Evolutionary conservation across 2,888 invertebrate species (phyloP).

Genomic region (Tuberolachnus salignus): DNA sequence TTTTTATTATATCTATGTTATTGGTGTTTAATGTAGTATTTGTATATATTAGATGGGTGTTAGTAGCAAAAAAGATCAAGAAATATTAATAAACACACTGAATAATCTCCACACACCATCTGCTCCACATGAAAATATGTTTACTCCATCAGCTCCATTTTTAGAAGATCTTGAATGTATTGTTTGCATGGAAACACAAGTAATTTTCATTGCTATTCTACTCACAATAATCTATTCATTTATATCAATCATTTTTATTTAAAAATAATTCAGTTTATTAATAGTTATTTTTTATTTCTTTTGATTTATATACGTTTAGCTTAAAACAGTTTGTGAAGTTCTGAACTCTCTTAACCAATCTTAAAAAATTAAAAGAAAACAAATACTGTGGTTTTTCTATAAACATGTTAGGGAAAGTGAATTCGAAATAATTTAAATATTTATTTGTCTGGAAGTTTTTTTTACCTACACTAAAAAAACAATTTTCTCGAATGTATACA

Average conservation of each 20-base stretch:
- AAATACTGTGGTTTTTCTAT: too few species aligned
- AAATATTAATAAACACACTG: conserved; percentile 37
- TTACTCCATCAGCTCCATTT: conserved; percentile 29
- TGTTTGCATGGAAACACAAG: conserved; percentile 42
- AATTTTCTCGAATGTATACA: too few species aligned
- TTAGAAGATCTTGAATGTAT: conserved; percentile 46
- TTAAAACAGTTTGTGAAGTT: too few species aligned
- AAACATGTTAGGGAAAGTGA: too few species aligned
- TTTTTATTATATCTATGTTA: neutral
- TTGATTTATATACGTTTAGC: too few species aligned
- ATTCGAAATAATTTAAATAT: too few species aligned
- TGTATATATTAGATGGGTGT: conserved; percentile 36
- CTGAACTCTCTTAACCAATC: too few species aligned
- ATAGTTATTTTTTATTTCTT: too few species aligned
- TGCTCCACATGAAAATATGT: conserved; percentile 17
- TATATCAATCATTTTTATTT: neutral
- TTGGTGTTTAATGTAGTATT: neutral
- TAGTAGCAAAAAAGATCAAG: conserved; percentile 31
- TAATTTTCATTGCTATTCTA: conserved; percentile 11
- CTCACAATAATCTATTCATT: neutral
- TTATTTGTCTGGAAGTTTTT: too few species aligned
- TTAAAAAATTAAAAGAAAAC: too few species aligned
- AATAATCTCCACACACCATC: conserved; percentile 34
- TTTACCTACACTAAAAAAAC: too few species aligned
- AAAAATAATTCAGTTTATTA: too few species aligned